A percentile compares a stretch with the other conserved stretches of the same genome.
phyloP scores from a whole-genome alignment of 2,113 vertebrate species.

The Nannospalax galili region DNA sequence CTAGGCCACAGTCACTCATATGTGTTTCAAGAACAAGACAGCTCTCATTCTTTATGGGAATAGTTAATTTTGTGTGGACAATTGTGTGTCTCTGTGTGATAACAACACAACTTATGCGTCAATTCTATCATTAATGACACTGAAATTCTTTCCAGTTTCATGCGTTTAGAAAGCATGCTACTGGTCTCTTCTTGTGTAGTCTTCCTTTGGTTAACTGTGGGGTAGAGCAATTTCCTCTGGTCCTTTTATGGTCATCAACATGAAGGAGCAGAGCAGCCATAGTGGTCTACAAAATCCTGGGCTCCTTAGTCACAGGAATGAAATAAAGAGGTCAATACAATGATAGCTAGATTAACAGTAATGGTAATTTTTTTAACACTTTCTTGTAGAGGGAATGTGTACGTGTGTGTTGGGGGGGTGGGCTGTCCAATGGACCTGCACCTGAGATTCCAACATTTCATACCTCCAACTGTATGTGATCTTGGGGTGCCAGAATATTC shows the following conservation, averaged over 20 bases:
- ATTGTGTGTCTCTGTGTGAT: background rate
- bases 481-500: background rate
- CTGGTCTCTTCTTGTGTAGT: background rate
- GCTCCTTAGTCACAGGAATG: background rate
- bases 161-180: background rate
- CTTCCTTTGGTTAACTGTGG: background rate
- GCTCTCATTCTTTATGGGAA: background rate
- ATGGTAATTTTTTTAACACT: background rate
- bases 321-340: background rate
- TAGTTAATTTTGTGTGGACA: background rate
- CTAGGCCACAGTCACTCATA: background rate
- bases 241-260: background rate
- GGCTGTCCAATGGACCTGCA: background rate
- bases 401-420: background rate
- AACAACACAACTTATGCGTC: background rate
- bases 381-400: background rate
- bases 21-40: background rate
- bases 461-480: background rate
- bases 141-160: background rate
- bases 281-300: background rate
- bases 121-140: background rate
- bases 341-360: background rate
- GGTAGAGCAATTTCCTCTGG: background rate
- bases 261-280: background rate
- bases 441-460: background rate